A percentile compares a stretch with the other conserved stretches of the same genome.
phyloP scores from a whole-genome alignment of 2,888 invertebrate genomes.

The Biston betularia region DNA sequence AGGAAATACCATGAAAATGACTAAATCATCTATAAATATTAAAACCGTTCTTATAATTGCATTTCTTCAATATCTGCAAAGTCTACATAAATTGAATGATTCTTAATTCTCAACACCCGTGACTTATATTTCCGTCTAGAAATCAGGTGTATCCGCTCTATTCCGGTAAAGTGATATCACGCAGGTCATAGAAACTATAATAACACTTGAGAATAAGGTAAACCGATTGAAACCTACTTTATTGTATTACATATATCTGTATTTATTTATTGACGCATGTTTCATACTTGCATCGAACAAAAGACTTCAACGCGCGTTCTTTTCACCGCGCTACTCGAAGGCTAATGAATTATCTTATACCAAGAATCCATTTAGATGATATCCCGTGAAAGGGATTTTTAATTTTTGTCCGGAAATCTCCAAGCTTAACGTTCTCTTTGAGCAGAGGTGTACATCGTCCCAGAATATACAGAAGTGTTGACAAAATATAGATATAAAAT shows the following conservation, averaged over 20 bases:
- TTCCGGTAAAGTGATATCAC: conserved; percentile 36
- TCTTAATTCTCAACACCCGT: background rate
- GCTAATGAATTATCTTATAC: background rate
- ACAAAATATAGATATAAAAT: too few relatives aligned
- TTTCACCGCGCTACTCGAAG: background rate
- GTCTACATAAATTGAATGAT: background rate
- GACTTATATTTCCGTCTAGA: conserved; percentile 56
- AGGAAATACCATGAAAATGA: background rate
- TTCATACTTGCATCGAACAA: conserved; percentile 2
- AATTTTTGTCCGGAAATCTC: too few relatives aligned
- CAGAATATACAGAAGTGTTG: too few relatives aligned
- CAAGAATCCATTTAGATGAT: background rate
- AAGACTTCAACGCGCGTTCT: conserved; percentile 25
- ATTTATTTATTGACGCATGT: too few relatives aligned
- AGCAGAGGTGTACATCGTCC: too few relatives aligned
- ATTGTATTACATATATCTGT: background rate
- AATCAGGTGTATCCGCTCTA: conserved; percentile 51
- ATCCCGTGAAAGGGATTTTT: too few relatives aligned
- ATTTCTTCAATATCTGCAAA: background rate
- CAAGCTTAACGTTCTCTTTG: too few relatives aligned
- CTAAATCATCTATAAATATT: background rate
- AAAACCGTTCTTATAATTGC: background rate
- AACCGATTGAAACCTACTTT: conserved; percentile 1
- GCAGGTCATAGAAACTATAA: conserved; percentile 24
- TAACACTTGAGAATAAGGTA: conserved; percentile 18